Percentiles rank a stretch among this genome's conserved stretches.
phyloP scores from a whole-genome alignment of 2,113 vertebrate species.

The Chamaetylas fuelleborni region DNA sequence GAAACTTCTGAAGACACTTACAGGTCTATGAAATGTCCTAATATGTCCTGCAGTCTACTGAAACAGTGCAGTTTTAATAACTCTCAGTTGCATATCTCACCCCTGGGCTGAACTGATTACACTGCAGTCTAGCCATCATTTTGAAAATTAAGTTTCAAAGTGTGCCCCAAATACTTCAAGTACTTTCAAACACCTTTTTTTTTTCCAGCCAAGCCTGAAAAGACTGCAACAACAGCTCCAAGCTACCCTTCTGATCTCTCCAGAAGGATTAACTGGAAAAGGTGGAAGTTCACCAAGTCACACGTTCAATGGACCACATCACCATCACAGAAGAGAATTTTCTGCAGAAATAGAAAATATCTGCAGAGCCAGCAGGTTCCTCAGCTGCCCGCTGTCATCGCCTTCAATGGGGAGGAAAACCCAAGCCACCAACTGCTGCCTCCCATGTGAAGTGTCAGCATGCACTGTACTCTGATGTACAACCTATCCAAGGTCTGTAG shows the following conservation, averaged over 20 bases:
- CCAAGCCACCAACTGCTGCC: background rate
- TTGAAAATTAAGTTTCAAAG: slow-evolving; percentile 3
- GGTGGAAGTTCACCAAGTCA: background rate
- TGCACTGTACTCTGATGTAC: background rate
- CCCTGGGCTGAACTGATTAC: background rate
- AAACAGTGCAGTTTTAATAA: background rate
- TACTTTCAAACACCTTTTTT: background rate
- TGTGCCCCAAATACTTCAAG: background rate
- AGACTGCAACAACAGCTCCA: background rate
- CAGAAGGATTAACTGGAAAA: background rate
- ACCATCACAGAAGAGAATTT: background rate
- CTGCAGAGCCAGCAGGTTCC: background rate
- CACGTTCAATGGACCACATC: background rate
- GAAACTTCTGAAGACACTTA: background rate
- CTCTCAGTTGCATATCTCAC: background rate
- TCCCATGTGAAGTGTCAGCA: background rate
- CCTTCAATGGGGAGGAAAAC: background rate
- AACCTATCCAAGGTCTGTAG: background rate
- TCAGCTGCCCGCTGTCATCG: background rate
- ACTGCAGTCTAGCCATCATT: background rate
- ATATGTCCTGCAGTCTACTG: background rate
- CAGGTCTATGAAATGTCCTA: background rate
- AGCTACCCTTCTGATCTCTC: background rate
- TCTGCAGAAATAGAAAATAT: background rate
- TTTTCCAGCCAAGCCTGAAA: background rate